Evolutionary conservation across 64 coral and sea anemone genomes (phyloP), one percentile per base, ranked within the genome.

Genomic region (Porites australiensis): DNA sequence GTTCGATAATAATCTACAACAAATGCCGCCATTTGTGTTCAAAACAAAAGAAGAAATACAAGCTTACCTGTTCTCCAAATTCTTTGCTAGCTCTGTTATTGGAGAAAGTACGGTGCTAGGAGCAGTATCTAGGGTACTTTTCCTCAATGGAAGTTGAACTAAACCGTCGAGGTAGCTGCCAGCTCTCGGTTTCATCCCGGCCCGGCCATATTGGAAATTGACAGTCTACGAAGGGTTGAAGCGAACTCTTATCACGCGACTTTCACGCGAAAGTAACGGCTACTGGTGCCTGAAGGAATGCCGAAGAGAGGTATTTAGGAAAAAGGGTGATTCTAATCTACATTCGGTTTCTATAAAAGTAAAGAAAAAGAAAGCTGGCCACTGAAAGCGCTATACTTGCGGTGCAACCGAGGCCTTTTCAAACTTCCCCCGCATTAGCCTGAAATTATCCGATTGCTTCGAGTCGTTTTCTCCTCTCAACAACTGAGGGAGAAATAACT

Each of bases 91-190:
- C 92, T 97, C 92, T 75, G 95, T 91, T 78, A 97, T 91, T 69
- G 95, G 95, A 44, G 95, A 97, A 88, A 97, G 95, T 9, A 97
- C 88, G 18, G 88, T 92, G 70, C 77, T 88, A 88, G 95, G 83
- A 45, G 82, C 77, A 75, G 78, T 61, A 75, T 97, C 92, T 12
- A 79, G 37, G 7, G 92, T 73, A 91, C 89, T 71, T 54, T 79
- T 93, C 72, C 81, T 82, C 64, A 58, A 67, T 74, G 91, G 77
- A 54, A 97, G 67, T 49, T 92, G 27, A 37, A 37, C 88, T 65
- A 94, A 93, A 63, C 80, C 86, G 59, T 94, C 93, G 50, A 87
- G 88, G 18, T 89, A 83, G 74, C 92, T 94, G 71, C 92, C 87
- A 82, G 95, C 95, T 91, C 95, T 91, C 12, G 69, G 84, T 90